These are phyloP conservation scores for Ischnus inquisitorius DNA, from an alignment of 2,888 invertebrate genomes.

Conservation along the genomic window DNA sequence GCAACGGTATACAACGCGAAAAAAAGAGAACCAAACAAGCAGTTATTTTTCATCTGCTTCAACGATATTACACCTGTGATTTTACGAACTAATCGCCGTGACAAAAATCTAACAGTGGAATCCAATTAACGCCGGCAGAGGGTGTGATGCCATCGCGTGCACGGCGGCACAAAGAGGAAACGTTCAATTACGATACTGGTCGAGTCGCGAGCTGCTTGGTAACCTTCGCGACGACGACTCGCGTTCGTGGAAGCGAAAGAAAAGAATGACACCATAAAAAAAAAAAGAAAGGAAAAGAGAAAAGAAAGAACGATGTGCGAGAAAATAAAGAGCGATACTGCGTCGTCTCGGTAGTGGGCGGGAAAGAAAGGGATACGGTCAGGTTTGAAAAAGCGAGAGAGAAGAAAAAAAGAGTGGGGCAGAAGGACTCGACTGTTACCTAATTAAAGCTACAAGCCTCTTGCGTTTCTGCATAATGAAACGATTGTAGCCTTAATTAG, in stretches of 20 bases:
- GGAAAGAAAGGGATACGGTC: conserved; percentile 40
- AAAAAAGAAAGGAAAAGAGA: background rate
- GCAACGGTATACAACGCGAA: background rate
- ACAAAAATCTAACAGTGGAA: conserved; percentile 39
- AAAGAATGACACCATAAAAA: conserved; percentile 25
- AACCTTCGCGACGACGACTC: conserved; percentile 51
- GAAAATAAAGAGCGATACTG: conserved; percentile 48
- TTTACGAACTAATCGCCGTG: conserved; percentile 20
- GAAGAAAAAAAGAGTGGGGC: conserved; percentile 36
- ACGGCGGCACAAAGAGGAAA: conserved; percentile 50
- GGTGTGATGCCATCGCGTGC: conserved; percentile 50
- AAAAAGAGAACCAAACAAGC: conserved; percentile 21
- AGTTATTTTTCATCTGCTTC: conserved; percentile 1
- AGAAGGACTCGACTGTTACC: conserved; percentile 59
- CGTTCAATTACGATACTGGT: conserved; percentile 61
- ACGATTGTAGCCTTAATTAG: conserved; percentile 69
- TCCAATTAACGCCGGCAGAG: conserved; percentile 47
- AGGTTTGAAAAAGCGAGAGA: conserved; percentile 41
- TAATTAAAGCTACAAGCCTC: conserved; percentile 69
- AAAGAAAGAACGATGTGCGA: conserved; percentile 22
- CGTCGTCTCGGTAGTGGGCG: conserved; percentile 14
- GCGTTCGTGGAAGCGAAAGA: conserved; percentile 38
- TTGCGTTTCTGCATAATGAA: conserved; percentile 68
- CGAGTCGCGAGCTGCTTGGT: conserved; percentile 41
- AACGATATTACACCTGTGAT: conserved; percentile 19